Evolutionary conservation across 2,888 invertebrate species (phyloP), one percentile per base, ranked within the genome.

Genomic region (Zhuqinia jingwanae): DNA sequence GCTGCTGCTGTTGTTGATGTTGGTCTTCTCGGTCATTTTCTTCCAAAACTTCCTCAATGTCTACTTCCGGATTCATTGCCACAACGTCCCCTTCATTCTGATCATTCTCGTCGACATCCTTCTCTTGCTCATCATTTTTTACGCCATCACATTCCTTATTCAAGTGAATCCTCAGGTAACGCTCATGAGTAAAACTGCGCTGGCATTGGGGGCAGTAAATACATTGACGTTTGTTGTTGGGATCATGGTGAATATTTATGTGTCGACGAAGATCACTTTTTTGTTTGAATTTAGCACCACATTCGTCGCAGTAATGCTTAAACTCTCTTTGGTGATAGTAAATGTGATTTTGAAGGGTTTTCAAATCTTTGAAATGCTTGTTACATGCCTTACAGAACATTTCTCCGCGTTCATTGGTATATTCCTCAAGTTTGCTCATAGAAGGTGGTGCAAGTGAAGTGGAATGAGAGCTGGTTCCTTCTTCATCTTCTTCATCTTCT

Each of bases 231-330:
- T 68, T 63, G 0, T 88, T 86, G 36, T 65, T 60, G 3, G 88
- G 78, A 22, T 87, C 79, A 56, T 87, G 88, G 53, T 88, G 86
- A 45, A 88, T 84, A 10, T 63, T 17, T 11, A 80, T 77, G 53
- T 88, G 88, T 0, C 88, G 58, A 0, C 84, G 79, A 13, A 88
- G 68, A 42, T 88, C 88, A 36, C 86, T 87, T 20, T 58, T 80
- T 30, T 88, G 88, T 50, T 88, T 88, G 56, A 88, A 88, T 42
- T 50, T 68, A 15, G 84, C 87, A n/a, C 87, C 81, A 20, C 87
- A 87, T 13, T 87, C 42, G 0, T 80, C 60, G 17, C 87, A 87
- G 47, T 45, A 30, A 56, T 87, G 68, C 53, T 88, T 88, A 10
- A 25, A 15, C 25, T 85, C 85, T 6, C 88, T 50, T 42, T 82